A percentile compares a stretch with the other conserved stretches of the same genome.
Conservation (phyloP, 2,888 invertebrate species). For the Erynnis tages region DNA sequence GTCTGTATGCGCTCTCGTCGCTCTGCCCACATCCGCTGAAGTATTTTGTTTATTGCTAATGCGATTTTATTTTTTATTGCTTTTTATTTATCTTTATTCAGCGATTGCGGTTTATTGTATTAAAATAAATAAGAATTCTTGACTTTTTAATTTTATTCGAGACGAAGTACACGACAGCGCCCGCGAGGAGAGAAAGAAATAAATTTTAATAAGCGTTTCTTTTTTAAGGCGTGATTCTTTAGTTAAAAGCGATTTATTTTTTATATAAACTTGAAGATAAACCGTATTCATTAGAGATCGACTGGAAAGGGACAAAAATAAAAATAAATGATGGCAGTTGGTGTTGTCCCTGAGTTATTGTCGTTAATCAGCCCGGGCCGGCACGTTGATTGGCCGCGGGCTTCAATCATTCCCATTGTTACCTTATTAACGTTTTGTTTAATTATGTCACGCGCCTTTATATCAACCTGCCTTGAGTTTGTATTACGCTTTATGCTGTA, state of each 20-base stretch:
- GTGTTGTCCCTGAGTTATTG: conserved; percentile 77
- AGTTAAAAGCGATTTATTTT: conserved; percentile 81
- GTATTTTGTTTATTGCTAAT: conserved; percentile 83
- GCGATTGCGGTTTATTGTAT: conserved; percentile 82
- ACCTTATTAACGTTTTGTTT: conserved; percentile 60
- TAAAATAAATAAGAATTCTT: conserved; percentile 82
- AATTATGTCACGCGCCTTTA: conserved; percentile 50
- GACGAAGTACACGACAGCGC: conserved; percentile 77
- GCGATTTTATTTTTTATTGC: conserved; percentile 82
- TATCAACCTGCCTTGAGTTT: not conserved
- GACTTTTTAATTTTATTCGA: conserved; percentile 81
- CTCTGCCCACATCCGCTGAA: conserved; percentile 81
- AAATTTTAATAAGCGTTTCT: conserved; percentile 82
- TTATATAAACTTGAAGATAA: conserved; percentile 80
- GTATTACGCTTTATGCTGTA: not conserved
- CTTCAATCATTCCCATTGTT: conserved; percentile 55
- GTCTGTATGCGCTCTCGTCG: conserved; percentile 56
- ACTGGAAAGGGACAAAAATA: conserved; percentile 77
- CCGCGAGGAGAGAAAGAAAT: conserved; percentile 78
- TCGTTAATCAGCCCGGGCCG: conserved; percentile 69
- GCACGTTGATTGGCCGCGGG: conserved; percentile 65
- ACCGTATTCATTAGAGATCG: conserved; percentile 81
- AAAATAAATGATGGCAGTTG: conserved; percentile 74
- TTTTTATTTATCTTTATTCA: conserved; percentile 82
- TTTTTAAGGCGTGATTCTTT: conserved; percentile 82